These are phyloP conservation scores for Eriosoma lanigerum DNA, from an alignment of 1,140 invertebrate genomes.

Conservation along the genomic window DNA sequence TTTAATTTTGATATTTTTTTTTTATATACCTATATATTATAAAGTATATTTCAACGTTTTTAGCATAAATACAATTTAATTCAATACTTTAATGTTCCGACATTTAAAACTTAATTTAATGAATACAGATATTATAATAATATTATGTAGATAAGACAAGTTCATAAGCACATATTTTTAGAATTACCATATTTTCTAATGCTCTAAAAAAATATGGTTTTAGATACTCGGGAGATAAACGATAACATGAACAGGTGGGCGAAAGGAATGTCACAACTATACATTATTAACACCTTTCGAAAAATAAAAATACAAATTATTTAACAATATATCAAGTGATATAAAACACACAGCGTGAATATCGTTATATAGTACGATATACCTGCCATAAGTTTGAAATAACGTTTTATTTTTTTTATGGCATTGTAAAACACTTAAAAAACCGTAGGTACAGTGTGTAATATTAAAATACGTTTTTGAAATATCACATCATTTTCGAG, in stretches of 20 bases:
- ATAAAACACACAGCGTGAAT: conserved; percentile 8
- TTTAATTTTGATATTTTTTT: no score
- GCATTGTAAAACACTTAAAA: conserved; percentile 29
- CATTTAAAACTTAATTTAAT: no score
- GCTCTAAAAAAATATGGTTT: conserved; percentile 23
- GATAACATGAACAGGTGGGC: conserved; percentile 17
- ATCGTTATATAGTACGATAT: no score
- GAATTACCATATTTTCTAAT: conserved; percentile 1
- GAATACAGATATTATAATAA: no score
- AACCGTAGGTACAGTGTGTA: background rate
- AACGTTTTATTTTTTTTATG: conserved; percentile 31
- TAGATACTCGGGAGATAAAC: background rate
- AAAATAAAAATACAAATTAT: conserved; percentile 29
- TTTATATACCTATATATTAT: no score
- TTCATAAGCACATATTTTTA: background rate
- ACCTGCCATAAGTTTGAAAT: background rate
- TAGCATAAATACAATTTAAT: no score
- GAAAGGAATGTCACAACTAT: background rate
- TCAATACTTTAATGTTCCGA: no score
- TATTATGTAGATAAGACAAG: no score
- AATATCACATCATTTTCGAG: conserved; percentile 14
- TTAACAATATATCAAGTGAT: conserved; percentile 17
- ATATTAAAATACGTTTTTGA: conserved; percentile 2
- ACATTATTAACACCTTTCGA: conserved; percentile 32
- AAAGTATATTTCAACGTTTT: no score